Evolutionary conservation across 1,140 invertebrate species (phyloP), one percentile per base, ranked within the genome.

Genomic region (Maniola jurtina): DNA sequence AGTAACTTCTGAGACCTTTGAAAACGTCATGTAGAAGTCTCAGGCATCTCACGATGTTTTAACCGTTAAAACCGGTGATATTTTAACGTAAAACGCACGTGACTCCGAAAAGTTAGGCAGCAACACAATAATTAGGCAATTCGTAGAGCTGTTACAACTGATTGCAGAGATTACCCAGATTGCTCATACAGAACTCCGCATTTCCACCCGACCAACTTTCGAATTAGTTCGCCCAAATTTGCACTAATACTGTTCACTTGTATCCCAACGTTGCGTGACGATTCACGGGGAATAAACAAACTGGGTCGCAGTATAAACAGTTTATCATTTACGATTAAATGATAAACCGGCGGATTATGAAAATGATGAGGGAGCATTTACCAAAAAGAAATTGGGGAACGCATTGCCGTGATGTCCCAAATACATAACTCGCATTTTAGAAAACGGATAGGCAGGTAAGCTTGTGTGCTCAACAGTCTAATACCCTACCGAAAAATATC

Each of bases 291-390:
- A 67, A 68, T 65, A 69, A 57, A 63, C 59, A 58, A 82, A 84
- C 77, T 79, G 72, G 82, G 82, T 80, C 82, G 75, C 73, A 72
- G 75, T 73, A 77, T 45, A 76, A 74, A 55, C 77, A 60, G 59
- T 67, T 71, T 71, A 75, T 71, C 75, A 70, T 85, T 84, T 81
- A 80, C 76, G 74, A 76, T 73, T 67, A 75, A 80, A 86, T 84
- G 83, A 83, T 86, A 84, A 84, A 73, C 77, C 70, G 65, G 56
- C 68, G 69, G 73, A 80, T 79, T 78, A 80, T 79, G 73, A 76
- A 77, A 80, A 80, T 73, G 66, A 68, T 64, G 66, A 75, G 64
- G 70, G 62, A 14, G 25, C 70, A 36, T 64, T 35, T 42, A 36
- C 55, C 11, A 40, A 57, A 57, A 57, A 57, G 35, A 40, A 40